Evolutionary conservation across 1,140 invertebrate genomes (phyloP).

Genomic region (Drosophila melanica): DNA sequence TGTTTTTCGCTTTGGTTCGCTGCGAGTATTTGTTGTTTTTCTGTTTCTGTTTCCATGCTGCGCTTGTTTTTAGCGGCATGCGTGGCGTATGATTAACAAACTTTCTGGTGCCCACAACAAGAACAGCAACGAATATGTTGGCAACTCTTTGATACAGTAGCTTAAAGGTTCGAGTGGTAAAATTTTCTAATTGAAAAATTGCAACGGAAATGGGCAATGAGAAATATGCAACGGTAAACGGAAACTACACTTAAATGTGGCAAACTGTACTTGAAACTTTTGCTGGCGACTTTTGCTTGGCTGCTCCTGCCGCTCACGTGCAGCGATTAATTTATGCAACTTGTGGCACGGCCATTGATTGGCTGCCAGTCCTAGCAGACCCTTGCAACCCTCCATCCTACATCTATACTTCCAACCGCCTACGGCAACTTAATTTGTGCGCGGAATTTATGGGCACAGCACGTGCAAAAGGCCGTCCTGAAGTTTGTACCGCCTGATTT

Average conservation of each 20-base stretch:
- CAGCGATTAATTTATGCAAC: constrained; percentile 78
- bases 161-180: constrained; percentile 41
- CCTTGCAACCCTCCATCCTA: background rate
- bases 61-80: constrained; percentile 5
- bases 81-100: constrained; percentile 67
- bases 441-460: constrained; percentile 73
- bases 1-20: background rate
- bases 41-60: background rate
- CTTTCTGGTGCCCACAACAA: constrained; percentile 18
- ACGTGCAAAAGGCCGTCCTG: constrained; percentile 66
- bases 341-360: constrained; percentile 75
- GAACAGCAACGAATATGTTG: constrained; percentile 3
- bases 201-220: background rate
- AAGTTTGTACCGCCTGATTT: constrained; percentile 79
- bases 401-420: background rate
- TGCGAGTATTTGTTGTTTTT: constrained; percentile 2
- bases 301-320: constrained; percentile 57
- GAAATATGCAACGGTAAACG: background rate
- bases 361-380: constrained; percentile 29
- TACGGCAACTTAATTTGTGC: constrained; percentile 65
- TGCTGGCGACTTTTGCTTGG: constrained; percentile 5
- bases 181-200: constrained; percentile 50
- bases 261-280: constrained; percentile 74
- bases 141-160: constrained; percentile 21
- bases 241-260: constrained; percentile 45